Base-by-base conservation (phyloP, 2,797 vertebrate species). In the Leptatherina wallacei region DNA sequence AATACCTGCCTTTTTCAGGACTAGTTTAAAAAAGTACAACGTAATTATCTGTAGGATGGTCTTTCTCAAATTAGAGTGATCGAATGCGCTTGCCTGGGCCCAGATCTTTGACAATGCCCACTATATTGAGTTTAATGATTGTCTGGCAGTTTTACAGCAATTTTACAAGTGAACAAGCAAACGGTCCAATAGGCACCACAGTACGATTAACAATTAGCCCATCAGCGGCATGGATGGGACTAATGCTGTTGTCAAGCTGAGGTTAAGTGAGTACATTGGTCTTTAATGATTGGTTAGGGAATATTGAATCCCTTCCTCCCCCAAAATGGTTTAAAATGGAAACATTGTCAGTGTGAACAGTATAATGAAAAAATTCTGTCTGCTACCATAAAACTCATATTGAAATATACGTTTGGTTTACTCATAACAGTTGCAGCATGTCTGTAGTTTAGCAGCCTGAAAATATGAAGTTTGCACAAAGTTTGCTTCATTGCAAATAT, bases 221-320 rank as follows among this genome's bases (percentile, higher is more conserved):
- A n/a, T 42, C 56, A 60, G 20, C 27, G 4, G 40, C 30, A 33
- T 18, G 22, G 40, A 10, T 47, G 38, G 8, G 27, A 35, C 62
- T 61, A 60, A 73, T 73, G 56, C n/a, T 6, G 10, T 56, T 59
- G 42, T 72, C 52, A 58, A 65, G 61, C 61, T 60, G 27, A 4
- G n/a, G 57, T 65, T 57, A 73, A 73, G 56, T 73, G 62, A 24
- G 35, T 40, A 52, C n/a, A 10, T 40, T 54, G 30, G 56, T 60
- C 64, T 66, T 66, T 52, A 58, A 57, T 64, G 24, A 63, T 64
- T 49, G 44, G 22, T 58, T 27, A 44, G 38, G 27, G 38, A 27
- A 33, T 47, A 58, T 47, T 29, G 22, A 64, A 44, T 29, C 51
- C 49, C 22, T 22, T 57, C 14, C 30, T 35, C 3, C 61, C 20